Evolutionary conservation across 2,888 invertebrate species (phyloP), one percentile per base, ranked within the genome.

Genomic region (Rhagonycha fulva): DNA sequence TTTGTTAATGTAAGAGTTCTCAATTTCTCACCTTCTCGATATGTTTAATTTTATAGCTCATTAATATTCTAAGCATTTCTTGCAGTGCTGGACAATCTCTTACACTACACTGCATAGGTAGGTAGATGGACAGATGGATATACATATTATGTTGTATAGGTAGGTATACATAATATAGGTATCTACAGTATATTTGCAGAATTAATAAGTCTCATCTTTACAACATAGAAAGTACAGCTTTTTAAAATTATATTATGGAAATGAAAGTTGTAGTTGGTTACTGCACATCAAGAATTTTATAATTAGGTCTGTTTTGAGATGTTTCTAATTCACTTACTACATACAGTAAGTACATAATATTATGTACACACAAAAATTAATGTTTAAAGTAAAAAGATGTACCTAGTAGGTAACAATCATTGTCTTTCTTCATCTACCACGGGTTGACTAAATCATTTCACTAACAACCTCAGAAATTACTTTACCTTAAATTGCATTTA

Each of bases 231-330:
- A 83, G 83, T 83, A 79, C 74, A 72, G 79, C 82, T 81, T 83
- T 66, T 83, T 82, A 80, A 82, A 84, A 84, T 83, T 80, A 82
- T 82, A 81, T 81, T 82, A 83, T 82, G 82, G 84, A 85, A 84
- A 85, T 84, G 85, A 85, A 85, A 85, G 85, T 85, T 82, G 82
- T 82, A 62, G 66, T 69, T 70, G 74, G 75, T 80, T 80, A 79
- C 78, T 70, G 80, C 80, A 76, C 74, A 81, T 81, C 78, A 79
- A 68, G 68, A 73, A 76, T 76, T 77, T 76, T 76, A 70, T 74
- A 69, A 70, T 60, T 68, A 19, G 19, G 19, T 19, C 32, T 62
- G 19, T 61, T 70, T 68, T 77, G 62, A 68, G 73, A 47, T 47
- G n/a, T 47, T 47, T 47, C 47, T 47, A n/a, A 47, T 47, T 47